These are phyloP conservation scores for Eonycteris spelaea DNA, from an alignment of 2,113 vertebrate genomes.

Conservation along the genomic window DNA sequence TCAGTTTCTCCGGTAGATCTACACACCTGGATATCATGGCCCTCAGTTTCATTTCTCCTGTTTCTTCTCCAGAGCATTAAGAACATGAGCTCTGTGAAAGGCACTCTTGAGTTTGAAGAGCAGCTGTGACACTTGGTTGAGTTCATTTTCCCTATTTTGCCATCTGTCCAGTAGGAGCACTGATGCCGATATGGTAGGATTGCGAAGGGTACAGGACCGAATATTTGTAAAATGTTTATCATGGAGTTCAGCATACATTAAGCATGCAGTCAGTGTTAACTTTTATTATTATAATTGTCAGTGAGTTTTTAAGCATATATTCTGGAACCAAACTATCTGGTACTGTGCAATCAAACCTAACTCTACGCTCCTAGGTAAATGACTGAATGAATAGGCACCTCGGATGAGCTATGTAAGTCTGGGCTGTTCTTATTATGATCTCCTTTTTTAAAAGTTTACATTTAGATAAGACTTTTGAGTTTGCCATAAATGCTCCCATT, in stretches of 20 bases:
- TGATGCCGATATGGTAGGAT: no score
- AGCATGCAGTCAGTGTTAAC: background rate
- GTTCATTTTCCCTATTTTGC: background rate
- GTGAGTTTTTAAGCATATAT: background rate
- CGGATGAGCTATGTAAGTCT: background rate
- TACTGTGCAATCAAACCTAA: background rate
- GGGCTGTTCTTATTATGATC: background rate
- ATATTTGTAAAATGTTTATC: background rate
- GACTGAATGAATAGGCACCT: background rate
- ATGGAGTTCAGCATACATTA: background rate
- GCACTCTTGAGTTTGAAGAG: no score
- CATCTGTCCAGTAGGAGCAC: background rate
- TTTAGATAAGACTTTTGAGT: background rate
- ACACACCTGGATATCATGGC: rapidly evolving
- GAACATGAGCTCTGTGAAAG: background rate
- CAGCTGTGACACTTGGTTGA: rapidly evolving
- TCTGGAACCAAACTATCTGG: background rate
- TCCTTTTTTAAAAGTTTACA: background rate
- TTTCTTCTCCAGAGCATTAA: background rate
- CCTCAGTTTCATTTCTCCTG: no score
- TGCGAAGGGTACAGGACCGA: background rate
- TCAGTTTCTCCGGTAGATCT: background rate
- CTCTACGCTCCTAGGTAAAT: background rate
- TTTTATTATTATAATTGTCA: background rate
- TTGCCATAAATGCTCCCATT: background rate